Conservation (phyloP, 1,140 invertebrate species). For the Apis laboriosa region DNA sequence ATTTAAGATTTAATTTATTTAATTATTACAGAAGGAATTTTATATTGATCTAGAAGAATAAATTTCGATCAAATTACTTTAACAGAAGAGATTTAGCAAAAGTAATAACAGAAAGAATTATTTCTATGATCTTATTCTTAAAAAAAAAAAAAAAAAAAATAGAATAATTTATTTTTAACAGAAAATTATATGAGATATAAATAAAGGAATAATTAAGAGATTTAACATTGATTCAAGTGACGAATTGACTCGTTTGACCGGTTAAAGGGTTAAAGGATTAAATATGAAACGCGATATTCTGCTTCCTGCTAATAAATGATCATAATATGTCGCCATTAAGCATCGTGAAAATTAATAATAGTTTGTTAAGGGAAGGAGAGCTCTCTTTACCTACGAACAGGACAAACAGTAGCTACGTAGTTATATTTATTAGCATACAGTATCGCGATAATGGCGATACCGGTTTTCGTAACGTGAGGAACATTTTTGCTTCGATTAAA, state of each 20-base stretch:
- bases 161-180: background rate
- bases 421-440: background rate
- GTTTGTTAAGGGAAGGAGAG: constrained; percentile 12
- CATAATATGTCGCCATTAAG: background rate
- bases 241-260: too few species aligned
- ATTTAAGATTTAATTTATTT: too few species aligned
- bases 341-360: background rate
- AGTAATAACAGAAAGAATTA: too few species aligned
- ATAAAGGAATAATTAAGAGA: too few species aligned
- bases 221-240: too few species aligned
- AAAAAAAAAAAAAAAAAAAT: background rate
- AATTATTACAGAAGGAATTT: too few species aligned
- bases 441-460: background rate
- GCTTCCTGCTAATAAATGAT: constrained; percentile 35
- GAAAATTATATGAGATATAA: too few species aligned
- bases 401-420: constrained; percentile 43
- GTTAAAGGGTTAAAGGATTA: background rate
- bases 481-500: background rate
- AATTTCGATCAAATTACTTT: too few species aligned
- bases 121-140: too few species aligned
- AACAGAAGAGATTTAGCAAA: too few species aligned
- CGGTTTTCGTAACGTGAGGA: background rate
- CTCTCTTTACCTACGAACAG: constrained; percentile 49
- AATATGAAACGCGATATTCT: constrained; percentile 14
- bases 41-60: too few species aligned